Conservation (phyloP, 2,113 vertebrate species). For the Brachionichthys hirsutus region DNA sequence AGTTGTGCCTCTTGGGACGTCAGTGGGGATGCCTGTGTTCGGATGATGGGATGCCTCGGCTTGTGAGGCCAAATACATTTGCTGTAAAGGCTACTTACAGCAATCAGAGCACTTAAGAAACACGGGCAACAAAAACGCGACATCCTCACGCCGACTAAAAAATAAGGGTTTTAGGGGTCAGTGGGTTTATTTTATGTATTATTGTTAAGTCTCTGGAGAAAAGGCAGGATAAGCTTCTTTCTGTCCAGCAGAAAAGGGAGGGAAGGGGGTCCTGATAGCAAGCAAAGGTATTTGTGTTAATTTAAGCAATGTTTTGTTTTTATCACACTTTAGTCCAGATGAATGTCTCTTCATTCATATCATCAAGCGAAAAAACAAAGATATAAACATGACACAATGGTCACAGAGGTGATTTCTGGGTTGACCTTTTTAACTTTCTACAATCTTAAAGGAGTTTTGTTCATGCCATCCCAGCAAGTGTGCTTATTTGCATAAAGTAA, state of each 20-base stretch:
- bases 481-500: no score
- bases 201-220: conserved; percentile 64
- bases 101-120: conserved; percentile 52
- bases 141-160: conserved; percentile 63
- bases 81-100: conserved; percentile 54
- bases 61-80: conserved; percentile 40
- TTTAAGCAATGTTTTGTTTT: not conserved
- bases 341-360: no score
- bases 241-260: no score
- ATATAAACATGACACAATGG: no score
- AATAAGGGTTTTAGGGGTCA: conserved; percentile 70
- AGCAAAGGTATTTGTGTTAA: not conserved
- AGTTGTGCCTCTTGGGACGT: conserved; percentile 54
- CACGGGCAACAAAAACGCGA: conserved; percentile 67
- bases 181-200: conserved; percentile 69
- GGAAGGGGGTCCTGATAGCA: not conserved
- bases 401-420: no score
- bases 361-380: no score
- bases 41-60: conserved; percentile 41
- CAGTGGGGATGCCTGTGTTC: conserved; percentile 43
- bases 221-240: conserved; percentile 67
- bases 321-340: not conserved
- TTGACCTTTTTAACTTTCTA: no score
- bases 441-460: no score
- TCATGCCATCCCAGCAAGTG: no score